These are phyloP conservation scores for Sebastes hubbsi DNA, from an alignment of 2,797 vertebrate genomes.

Conservation along the genomic window DNA sequence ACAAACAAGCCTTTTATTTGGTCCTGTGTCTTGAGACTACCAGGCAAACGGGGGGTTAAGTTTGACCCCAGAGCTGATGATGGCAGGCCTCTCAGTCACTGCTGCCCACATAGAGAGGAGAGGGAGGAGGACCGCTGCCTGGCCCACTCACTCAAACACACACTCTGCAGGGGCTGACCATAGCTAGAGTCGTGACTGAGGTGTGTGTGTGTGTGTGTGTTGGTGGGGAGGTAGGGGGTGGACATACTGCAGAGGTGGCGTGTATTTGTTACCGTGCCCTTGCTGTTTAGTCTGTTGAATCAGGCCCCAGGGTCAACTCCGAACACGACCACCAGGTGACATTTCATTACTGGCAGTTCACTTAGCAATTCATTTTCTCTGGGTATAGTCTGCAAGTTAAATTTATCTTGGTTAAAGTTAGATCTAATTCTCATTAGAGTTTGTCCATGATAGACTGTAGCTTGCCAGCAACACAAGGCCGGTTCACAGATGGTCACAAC, in stretches of 20 bases:
- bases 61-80: slow-evolving; percentile 46
- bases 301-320: slow-evolving; percentile 2
- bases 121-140: slow-evolving; percentile 34
- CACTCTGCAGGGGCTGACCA: slow-evolving; percentile 53
- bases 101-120: slow-evolving; percentile 39
- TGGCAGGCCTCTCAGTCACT: slow-evolving; percentile 58
- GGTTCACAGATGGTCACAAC: neutral
- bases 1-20: neutral
- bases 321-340: slow-evolving; percentile 6
- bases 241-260: slow-evolving; percentile 2
- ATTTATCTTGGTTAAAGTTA: slow-evolving; percentile 27
- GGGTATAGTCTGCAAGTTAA: slow-evolving; percentile 16
- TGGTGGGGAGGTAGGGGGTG: neutral
- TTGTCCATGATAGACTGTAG: neutral
- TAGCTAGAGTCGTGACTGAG: slow-evolving; percentile 65
- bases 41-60: slow-evolving; percentile 41
- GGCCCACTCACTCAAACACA: slow-evolving; percentile 61
- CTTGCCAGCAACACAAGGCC: neutral
- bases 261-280: slow-evolving; percentile 33
- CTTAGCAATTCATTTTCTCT: slow-evolving; percentile 9
- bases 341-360: slow-evolving; percentile 5
- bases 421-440: slow-evolving; percentile 27
- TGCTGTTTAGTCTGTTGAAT: slow-evolving; percentile 9
- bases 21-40: neutral
- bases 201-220: slow-evolving; percentile 9